phyloP scores from a whole-genome alignment of 2,113 vertebrate species.

The Ptyas mucosa region DNA sequence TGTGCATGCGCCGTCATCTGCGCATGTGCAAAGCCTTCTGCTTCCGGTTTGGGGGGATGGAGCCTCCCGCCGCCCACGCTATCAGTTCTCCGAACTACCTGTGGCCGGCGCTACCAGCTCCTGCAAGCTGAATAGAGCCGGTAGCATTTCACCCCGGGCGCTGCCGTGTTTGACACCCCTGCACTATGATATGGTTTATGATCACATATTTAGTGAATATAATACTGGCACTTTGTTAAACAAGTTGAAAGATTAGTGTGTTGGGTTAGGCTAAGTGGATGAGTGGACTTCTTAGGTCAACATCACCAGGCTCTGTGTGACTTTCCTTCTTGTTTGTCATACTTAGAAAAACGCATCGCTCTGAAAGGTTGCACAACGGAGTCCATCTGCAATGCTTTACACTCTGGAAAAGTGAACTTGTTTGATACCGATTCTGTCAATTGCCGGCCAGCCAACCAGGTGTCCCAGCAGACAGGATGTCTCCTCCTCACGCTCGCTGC shows the following conservation, averaged over 20 bases:
- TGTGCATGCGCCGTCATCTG: too few relatives aligned
- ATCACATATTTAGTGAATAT: background rate
- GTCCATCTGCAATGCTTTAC: background rate
- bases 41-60: too few relatives aligned
- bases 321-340: background rate
- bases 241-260: background rate
- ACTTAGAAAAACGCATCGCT: background rate
- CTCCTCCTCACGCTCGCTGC: background rate
- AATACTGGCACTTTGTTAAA: background rate
- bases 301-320: background rate
- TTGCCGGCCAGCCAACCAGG: background rate
- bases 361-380: background rate
- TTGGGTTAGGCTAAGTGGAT: background rate
- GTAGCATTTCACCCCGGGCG: too few relatives aligned
- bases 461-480: background rate
- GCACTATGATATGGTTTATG: background rate
- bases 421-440: background rate
- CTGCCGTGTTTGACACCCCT: too few relatives aligned
- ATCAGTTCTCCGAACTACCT: too few relatives aligned
- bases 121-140: too few relatives aligned
- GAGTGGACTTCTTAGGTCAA: background rate
- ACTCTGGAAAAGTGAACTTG: background rate
- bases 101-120: too few relatives aligned
- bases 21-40: too few relatives aligned
- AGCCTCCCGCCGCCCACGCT: too few relatives aligned